These are phyloP conservation scores for Chiloscyllium punctatum DNA, from an alignment of 2,797 vertebrate genomes.

Conservation along the genomic window DNA sequence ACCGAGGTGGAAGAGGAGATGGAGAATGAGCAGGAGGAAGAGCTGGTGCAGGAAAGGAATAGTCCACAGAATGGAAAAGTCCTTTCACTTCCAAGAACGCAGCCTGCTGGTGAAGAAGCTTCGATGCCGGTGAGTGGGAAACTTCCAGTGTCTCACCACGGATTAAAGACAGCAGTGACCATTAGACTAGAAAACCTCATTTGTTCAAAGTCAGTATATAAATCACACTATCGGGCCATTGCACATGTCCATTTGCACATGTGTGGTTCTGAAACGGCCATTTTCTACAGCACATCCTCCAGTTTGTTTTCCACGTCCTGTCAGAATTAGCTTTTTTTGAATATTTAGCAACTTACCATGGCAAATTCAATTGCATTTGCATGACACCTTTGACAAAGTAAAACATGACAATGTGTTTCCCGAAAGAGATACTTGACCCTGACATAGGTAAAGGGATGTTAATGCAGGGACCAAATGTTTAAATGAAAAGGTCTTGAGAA, in stretches of 20 bases:
- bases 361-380: background rate
- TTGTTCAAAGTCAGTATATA: background rate
- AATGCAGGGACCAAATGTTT: background rate
- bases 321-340: background rate
- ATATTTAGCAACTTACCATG: background rate
- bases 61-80: constrained; percentile 31
- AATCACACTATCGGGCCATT: background rate
- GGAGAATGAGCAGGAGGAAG: constrained; percentile 1
- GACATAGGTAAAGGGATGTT: background rate
- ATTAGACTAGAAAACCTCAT: background rate
- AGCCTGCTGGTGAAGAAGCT: constrained; percentile 79
- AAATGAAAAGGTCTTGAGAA: background rate
- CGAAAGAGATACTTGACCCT: background rate
- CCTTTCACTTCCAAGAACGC: constrained; percentile 62
- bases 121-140: constrained; percentile 59
- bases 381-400: background rate
- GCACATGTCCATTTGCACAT: background rate
- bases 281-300: background rate
- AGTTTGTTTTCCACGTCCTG: background rate
- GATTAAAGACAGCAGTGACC: background rate
- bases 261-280: background rate
- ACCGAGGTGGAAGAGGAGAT: constrained; percentile 54
- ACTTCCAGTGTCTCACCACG: background rate
- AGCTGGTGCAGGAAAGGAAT: constrained; percentile 20
- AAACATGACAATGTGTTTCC: background rate